Evolutionary conservation across 2,888 invertebrate genomes (phyloP).

Genomic region (Julus scandinavius): DNA sequence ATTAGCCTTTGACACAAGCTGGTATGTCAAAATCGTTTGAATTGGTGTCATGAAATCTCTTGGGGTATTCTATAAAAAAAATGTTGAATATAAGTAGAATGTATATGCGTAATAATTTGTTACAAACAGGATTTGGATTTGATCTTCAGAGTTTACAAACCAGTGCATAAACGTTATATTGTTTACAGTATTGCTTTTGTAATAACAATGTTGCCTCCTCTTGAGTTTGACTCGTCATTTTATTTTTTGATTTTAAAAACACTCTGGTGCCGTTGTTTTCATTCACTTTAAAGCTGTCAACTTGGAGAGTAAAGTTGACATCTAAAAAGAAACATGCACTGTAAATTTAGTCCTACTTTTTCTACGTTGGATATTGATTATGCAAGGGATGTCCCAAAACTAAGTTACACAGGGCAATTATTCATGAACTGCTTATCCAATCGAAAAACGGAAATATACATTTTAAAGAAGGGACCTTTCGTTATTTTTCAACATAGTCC

Average conservation of each 20-base stretch:
- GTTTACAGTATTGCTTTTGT: neutral
- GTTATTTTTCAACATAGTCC: no score
- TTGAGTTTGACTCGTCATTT: neutral
- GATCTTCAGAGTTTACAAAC: neutral
- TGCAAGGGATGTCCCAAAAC: no score
- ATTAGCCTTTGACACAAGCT: neutral
- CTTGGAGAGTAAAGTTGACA: slow-evolving; percentile 6
- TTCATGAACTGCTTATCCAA: no score
- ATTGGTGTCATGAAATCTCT: slow-evolving; percentile 47
- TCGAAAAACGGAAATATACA: no score
- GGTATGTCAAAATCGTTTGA: slow-evolving; percentile 47
- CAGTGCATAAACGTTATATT: slow-evolving; percentile 5
- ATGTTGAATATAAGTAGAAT: no score
- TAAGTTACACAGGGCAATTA: no score
- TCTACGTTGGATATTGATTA: no score
- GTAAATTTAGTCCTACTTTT: no score
- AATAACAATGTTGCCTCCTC: neutral
- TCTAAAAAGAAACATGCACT: neutral
- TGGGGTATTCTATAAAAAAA: neutral
- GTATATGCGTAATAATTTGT: no score
- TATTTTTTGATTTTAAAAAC: neutral
- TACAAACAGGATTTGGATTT: no score
- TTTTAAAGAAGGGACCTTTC: no score
- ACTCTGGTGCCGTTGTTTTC: neutral
- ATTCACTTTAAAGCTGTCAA: slow-evolving; percentile 45